phyloP scores from a whole-genome alignment of 2,797 vertebrate genomes.

The Cuculus canorus region DNA sequence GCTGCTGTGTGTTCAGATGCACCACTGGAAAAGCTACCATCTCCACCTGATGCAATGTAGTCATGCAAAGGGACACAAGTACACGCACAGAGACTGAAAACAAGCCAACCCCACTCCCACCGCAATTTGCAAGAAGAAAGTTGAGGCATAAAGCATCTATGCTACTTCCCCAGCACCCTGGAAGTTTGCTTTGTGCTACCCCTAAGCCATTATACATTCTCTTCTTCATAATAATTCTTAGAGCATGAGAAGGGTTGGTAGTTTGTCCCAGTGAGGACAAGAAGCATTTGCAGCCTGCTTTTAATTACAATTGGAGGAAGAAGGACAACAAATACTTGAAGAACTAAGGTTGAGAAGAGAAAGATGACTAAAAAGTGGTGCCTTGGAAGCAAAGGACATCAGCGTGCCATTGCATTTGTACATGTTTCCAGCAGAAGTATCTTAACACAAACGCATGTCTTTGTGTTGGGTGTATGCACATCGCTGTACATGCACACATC shows the following conservation, averaged over 20 bases:
- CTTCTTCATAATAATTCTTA: neutral
- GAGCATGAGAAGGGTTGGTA: neutral
- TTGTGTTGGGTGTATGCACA: neutral
- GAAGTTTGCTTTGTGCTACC: neutral
- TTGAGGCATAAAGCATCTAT: neutral
- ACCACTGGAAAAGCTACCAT: neutral
- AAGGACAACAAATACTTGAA: neutral
- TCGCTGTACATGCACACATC: neutral
- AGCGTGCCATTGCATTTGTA: neutral
- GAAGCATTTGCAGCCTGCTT: neutral
- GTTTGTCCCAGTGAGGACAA: neutral
- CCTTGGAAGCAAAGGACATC: rapidly evolving
- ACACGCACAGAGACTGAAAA: neutral
- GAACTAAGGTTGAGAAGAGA: neutral
- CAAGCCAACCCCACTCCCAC: neutral
- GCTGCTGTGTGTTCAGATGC: neutral
- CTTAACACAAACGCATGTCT: neutral
- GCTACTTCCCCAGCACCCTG: neutral
- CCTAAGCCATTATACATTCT: neutral
- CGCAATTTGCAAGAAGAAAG: neutral
- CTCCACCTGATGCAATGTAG: rapidly evolving
- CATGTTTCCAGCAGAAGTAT: neutral
- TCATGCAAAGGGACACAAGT: neutral
- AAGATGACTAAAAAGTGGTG: neutral
- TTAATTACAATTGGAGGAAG: neutral